phyloP scores from a whole-genome alignment of 2,113 vertebrate genomes.

The Canis aureus region DNA sequence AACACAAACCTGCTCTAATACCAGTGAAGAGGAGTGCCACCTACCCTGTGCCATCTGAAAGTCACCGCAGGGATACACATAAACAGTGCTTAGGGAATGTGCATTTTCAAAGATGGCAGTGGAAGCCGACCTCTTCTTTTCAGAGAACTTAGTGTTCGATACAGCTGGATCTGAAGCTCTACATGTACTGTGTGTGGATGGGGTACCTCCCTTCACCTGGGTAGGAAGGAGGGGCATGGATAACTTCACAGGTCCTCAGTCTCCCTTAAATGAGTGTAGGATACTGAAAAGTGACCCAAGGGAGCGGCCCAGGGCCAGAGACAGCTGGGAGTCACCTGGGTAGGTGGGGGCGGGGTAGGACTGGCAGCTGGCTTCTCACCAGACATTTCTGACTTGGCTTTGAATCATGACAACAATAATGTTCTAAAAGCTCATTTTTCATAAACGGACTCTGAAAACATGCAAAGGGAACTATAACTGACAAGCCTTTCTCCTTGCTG shows the following conservation, averaged over 20 bases:
- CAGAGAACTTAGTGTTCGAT: neutral
- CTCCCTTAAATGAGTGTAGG: neutral
- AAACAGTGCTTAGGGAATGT: neutral
- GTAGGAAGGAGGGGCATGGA: neutral
- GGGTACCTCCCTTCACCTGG: neutral
- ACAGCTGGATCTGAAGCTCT: neutral
- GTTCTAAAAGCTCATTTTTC: neutral
- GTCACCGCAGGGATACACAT: neutral
- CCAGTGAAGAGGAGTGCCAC: too few relatives aligned
- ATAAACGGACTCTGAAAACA: neutral
- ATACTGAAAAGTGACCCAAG: neutral
- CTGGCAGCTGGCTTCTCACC: neutral
- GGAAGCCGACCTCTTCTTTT: neutral
- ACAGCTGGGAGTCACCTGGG: neutral
- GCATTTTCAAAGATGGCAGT: rapidly evolving
- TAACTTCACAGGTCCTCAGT: neutral
- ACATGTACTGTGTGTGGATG: neutral
- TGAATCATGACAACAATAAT: neutral
- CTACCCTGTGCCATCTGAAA: too few relatives aligned
- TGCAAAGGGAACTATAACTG: neutral
- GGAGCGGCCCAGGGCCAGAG: neutral
- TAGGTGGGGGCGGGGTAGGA: neutral
- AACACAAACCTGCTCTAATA: neutral
- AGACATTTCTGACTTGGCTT: neutral
- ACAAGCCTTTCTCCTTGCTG: neutral